Conservation (phyloP, 2,113 vertebrate genomes). For the Myanophis thanlyinensis region DNA sequence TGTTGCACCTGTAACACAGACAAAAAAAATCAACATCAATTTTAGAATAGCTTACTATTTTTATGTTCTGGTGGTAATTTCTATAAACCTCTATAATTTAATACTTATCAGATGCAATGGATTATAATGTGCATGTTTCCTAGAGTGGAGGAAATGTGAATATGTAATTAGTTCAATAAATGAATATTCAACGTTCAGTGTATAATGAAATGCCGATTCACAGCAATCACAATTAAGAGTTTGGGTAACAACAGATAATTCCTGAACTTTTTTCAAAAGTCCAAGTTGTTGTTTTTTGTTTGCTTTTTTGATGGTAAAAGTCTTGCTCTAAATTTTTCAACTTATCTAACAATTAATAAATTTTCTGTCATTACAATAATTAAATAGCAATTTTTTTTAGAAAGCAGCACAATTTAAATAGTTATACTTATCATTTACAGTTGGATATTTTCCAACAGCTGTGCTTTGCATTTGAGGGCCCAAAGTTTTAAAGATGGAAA, state of each 20-base stretch:
- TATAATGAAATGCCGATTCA: slow-evolving; percentile 21
- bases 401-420: neutral
- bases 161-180: neutral
- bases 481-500: neutral
- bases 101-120: neutral
- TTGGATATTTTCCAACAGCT: neutral
- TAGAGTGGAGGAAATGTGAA: neutral
- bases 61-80: neutral
- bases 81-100: neutral
- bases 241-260: neutral
- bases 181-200: neutral
- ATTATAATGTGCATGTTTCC: neutral
- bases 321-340: neutral
- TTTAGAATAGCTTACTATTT: slow-evolving; percentile 38
- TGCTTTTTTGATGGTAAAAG: neutral
- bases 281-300: neutral
- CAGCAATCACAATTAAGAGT: neutral
- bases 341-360: slow-evolving; percentile 9
- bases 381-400: neutral
- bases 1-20: slow-evolving; percentile 92
- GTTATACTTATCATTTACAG: neutral
- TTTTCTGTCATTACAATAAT: neutral
- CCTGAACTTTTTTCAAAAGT: neutral
- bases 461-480: neutral
- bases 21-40: slow-evolving; percentile 67